Evolutionary conservation across 2,888 invertebrate genomes (phyloP).

Genomic region (Resseliella maxima): DNA sequence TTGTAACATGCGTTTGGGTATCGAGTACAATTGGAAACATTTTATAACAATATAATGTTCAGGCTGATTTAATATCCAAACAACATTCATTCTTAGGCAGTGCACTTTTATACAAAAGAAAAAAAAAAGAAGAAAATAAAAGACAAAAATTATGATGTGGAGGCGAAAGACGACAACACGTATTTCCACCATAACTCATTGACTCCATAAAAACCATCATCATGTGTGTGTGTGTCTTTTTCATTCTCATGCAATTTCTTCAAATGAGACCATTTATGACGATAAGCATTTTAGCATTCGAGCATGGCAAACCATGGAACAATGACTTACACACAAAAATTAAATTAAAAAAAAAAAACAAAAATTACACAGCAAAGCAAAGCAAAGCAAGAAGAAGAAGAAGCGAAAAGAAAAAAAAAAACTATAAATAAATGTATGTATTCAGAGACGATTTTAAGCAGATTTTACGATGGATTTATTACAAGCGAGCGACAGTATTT

Average conservation of each 20-base stretch:
- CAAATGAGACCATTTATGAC: not conserved
- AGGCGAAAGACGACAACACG: not conserved
- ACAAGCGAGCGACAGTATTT: not conserved
- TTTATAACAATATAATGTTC: no score
- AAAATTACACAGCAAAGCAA: not conserved
- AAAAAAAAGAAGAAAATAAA: no score
- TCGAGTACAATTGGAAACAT: no score
- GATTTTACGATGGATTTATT: constrained; percentile 6
- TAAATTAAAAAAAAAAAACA: no score
- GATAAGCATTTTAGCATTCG: no score
- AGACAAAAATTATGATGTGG: not conserved
- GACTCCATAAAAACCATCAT: not conserved
- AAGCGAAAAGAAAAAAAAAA: not conserved
- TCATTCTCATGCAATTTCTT: not conserved
- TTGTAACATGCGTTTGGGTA: no score
- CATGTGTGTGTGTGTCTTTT: not conserved
- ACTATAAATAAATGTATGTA: not conserved
- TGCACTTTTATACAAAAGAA: no score
- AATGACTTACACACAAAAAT: no score
- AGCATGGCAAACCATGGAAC: not conserved
- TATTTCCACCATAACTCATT: constrained; percentile 21
- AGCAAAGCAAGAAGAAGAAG: not conserved
- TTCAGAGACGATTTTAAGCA: not conserved
- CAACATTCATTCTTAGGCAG: no score
- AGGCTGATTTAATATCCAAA: no score